Evolutionary conservation across 2,797 vertebrate species (phyloP), one percentile per base, ranked within the genome.

Genomic region (Trachops cirrhosus): DNA sequence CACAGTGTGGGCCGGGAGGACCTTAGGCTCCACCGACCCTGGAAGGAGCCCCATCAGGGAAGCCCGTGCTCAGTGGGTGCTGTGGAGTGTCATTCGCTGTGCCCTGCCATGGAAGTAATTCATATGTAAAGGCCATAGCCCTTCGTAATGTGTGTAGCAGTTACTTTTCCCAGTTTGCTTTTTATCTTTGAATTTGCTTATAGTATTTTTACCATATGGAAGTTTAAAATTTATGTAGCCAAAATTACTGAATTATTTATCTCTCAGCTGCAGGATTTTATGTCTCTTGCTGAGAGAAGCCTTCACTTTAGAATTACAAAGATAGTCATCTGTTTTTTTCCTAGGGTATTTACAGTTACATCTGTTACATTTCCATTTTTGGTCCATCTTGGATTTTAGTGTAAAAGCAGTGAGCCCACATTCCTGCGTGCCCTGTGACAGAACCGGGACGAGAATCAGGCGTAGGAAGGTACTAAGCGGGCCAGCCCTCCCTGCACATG

Each of bases 211-310:
- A 70, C 24, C 22, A 4, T 22, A 12, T n/a, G 54, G 32, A 78
- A 71, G 18, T 44, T 86, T 82, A 83, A 46, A 73, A 57, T 29
- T 21, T 57, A 6, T 32, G 16, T 73, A 37, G 46, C 74, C 0
- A 54, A 19, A 92, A 86, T 87, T 52, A 77, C 14, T 24, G 70
- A 75, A 46, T 87, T 82, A 26, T 82, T 91, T 77, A 6, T 84
- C 34, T 71, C n/a, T 93, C 32, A 64, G 52, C 29, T 67, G 19
- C 62, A 64, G 34, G 41, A 11, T 70, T 90, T 75, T 92, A 73
- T 68, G 48, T 79, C 64, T 48, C 64, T 62, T 62, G 59, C 37
- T 29, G 46, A 94, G 24, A 71, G 89, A 89, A 86, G 22, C 24
- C 29, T 84, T 92, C 32, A 41, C 6, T 18, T 50, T 41, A 78